Evolutionary conservation across 2,113 vertebrate genomes (phyloP).

Genomic region (Maccullochella peelii): DNA sequence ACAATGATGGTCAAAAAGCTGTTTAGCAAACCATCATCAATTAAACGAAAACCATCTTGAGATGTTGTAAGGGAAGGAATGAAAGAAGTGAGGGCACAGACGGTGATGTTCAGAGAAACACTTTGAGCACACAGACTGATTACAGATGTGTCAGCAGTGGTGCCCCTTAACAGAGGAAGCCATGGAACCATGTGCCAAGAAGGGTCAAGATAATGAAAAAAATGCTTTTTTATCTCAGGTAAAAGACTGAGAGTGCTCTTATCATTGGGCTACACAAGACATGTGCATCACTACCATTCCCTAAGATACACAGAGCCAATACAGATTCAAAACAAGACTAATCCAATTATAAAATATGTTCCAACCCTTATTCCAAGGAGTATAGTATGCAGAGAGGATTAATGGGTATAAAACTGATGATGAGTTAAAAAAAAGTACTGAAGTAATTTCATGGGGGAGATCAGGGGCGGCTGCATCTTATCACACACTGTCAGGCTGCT

Average conservation of each 20-base stretch:
- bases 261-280: background rate
- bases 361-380: background rate
- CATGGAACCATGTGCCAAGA: background rate
- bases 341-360: constrained; percentile 26
- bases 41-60: background rate
- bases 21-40: background rate
- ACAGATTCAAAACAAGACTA: constrained; percentile 12
- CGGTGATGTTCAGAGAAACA: background rate
- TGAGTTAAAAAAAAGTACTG: constrained; percentile 29
- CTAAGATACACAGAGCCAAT: constrained; percentile 8
- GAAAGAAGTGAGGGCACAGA: background rate
- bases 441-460: constrained; percentile 42
- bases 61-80: background rate
- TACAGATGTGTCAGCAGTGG: constrained; percentile 11
- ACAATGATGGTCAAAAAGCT: background rate
- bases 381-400: constrained; percentile 18
- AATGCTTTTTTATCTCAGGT: background rate
- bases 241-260: constrained; percentile 9
- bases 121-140: background rate
- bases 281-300: background rate
- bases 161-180: constrained; percentile 4
- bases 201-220: constrained; percentile 10
- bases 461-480: constrained; percentile 36
- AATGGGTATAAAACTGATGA: constrained; percentile 21
- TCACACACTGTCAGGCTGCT: constrained; percentile 34